Evolutionary conservation across 1,140 invertebrate genomes (phyloP).

Genomic region (Cyclina sinensis): DNA sequence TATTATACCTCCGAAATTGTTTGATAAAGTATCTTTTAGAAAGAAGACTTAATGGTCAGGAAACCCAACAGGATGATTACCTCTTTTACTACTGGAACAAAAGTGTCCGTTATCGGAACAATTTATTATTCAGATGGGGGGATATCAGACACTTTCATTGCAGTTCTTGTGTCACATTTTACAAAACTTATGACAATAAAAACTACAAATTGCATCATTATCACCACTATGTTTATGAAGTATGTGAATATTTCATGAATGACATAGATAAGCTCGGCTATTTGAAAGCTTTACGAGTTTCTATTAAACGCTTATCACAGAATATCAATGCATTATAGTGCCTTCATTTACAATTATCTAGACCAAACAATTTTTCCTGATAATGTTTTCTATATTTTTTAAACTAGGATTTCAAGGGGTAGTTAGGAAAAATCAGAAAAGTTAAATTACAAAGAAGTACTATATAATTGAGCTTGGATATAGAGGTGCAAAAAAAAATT

Average conservation of each 20-base stretch:
- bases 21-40: too few relatives aligned
- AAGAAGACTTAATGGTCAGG: too few relatives aligned
- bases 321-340: neutral
- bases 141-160: slow-evolving; percentile 26
- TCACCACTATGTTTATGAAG: slow-evolving; percentile 15
- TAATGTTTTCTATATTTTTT: too few relatives aligned
- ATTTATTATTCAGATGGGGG: slow-evolving; percentile 19
- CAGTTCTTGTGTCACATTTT: neutral
- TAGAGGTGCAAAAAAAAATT: too few relatives aligned
- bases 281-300: slow-evolving; percentile 32
- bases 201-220: slow-evolving; percentile 39
- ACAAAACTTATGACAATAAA: slow-evolving; percentile 17
- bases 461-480: too few relatives aligned
- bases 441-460: too few relatives aligned
- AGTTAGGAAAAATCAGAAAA: too few relatives aligned
- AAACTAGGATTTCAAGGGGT: too few relatives aligned
- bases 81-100: neutral
- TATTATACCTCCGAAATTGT: too few relatives aligned
- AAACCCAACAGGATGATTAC: neutral
- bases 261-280: slow-evolving; percentile 15
- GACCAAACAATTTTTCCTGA: too few relatives aligned
- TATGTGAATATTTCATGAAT: slow-evolving; percentile 33
- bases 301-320: slow-evolving; percentile 46
- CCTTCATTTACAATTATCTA: neutral
- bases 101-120: neutral